A percentile compares a stretch with the other conserved stretches of the same genome.
Evolutionary conservation across 64 coral and sea anemone species (phyloP).

Genomic region (Hydrozoanthus tunicans): DNA sequence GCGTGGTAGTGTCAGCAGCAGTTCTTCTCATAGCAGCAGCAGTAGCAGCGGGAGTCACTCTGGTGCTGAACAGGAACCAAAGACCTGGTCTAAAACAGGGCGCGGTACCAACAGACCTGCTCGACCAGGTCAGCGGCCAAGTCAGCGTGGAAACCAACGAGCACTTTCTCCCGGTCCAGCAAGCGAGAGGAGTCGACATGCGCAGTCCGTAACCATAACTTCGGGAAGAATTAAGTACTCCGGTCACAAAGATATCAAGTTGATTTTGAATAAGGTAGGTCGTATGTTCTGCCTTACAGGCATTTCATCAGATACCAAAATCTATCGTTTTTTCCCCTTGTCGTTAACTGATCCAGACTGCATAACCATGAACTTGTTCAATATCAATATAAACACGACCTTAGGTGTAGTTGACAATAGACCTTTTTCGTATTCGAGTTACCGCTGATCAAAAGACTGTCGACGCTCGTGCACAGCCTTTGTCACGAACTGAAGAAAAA

Average conservation of each 20-base stretch:
- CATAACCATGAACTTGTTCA: too few species aligned
- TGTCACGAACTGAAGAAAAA: too few species aligned
- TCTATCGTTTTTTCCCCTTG: not conserved
- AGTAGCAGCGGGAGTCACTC: conserved; percentile 56
- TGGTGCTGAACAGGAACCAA: conserved; percentile 41
- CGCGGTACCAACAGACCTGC: conserved; percentile 39
- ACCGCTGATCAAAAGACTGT: too few species aligned
- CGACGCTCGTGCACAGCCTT: too few species aligned
- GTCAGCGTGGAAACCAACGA: conserved; percentile 32
- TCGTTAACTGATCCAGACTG: too few species aligned
- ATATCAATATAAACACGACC: too few species aligned
- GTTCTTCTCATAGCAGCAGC: conserved; percentile 65
- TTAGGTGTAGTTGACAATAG: too few species aligned
- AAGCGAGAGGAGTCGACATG: conserved; percentile 43
- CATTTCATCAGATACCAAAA: not conserved
- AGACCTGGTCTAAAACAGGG: conserved; percentile 28
- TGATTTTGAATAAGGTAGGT: conserved; percentile 88
- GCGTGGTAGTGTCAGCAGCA: conserved; percentile 56
- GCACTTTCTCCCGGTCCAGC: conserved; percentile 20
- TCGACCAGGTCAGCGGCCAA: conserved; percentile 33
- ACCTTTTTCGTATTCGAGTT: too few species aligned
- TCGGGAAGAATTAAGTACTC: conserved; percentile 84
- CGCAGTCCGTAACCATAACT: conserved; percentile 59
- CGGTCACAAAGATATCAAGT: conserved; percentile 94
- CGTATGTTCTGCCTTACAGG: not conserved